phyloP scores from a whole-genome alignment of 92 coral and sea anemone genomes.

The Epizoanthus rinbou region DNA sequence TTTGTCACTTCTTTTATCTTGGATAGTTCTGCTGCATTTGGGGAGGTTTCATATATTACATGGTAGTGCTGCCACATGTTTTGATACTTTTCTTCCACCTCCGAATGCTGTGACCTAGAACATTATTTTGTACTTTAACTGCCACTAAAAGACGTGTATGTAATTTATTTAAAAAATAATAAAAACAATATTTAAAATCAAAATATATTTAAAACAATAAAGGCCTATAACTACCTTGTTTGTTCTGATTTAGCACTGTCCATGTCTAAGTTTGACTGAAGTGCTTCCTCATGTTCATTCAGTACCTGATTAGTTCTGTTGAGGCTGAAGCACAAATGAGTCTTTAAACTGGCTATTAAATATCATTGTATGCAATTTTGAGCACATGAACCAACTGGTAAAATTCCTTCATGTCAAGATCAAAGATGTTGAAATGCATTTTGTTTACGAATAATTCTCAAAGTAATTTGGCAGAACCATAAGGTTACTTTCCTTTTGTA shows the following conservation, averaged over 20 bases:
- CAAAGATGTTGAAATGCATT: too few species aligned
- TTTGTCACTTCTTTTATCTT: slow-evolving; percentile 64
- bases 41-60: slow-evolving; percentile 69
- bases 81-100: slow-evolving; percentile 73
- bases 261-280: slow-evolving; percentile 70
- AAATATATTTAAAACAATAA: background rate
- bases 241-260: slow-evolving; percentile 59
- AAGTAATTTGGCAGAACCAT: too few species aligned
- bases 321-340: slow-evolving; percentile 53
- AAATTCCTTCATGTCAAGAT: too few species aligned
- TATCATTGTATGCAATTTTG: background rate
- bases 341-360: background rate
- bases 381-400: too few species aligned
- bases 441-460: too few species aligned
- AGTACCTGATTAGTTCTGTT: slow-evolving; percentile 80
- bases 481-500: too few species aligned
- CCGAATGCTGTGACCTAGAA: slow-evolving; percentile 66
- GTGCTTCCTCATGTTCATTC: slow-evolving; percentile 88
- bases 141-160: background rate
- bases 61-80: slow-evolving; percentile 81
- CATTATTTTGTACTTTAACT: background rate
- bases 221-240: slow-evolving; percentile 39
- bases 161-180: too few species aligned
- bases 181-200: too few species aligned
- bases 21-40: slow-evolving; percentile 71